phyloP scores from a whole-genome alignment of 2,888 invertebrate genomes.

The Agriopis marginaria region DNA sequence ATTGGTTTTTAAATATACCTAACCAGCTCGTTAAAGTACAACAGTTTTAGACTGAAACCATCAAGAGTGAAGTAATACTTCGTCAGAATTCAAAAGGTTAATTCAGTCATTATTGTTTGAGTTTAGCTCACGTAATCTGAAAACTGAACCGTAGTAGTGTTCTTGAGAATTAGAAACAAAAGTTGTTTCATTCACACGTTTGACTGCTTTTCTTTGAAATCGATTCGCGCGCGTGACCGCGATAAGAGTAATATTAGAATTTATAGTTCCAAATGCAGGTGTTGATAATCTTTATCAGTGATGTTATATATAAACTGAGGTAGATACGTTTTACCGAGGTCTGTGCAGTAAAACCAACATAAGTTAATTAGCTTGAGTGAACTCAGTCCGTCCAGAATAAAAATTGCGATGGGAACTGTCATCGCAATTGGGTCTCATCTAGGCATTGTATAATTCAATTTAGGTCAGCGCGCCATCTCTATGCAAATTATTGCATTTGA shows the following conservation, averaged over 20 bases:
- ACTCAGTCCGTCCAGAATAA: too few relatives aligned
- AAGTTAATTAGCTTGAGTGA: too few relatives aligned
- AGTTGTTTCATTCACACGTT: conserved; percentile 23
- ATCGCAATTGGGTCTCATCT: too few relatives aligned
- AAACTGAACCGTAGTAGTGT: conserved; percentile 36
- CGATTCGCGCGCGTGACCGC: neutral
- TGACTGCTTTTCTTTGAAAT: conserved; percentile 7
- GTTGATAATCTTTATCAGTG: too few relatives aligned
- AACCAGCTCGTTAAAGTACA: neutral
- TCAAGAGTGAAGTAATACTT: conserved; percentile 34
- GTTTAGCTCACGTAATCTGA: conserved; percentile 39
- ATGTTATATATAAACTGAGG: too few relatives aligned
- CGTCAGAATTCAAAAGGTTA: conserved; percentile 32
- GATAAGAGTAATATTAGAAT: neutral
- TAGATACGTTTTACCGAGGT: too few relatives aligned
- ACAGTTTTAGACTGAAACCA: conserved; percentile 29
- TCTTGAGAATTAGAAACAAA: conserved; percentile 24
- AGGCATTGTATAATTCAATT: too few relatives aligned
- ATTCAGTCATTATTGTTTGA: conserved; percentile 40
- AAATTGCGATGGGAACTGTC: too few relatives aligned
- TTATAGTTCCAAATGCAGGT: neutral
- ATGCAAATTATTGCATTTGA: neutral
- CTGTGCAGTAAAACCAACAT: too few relatives aligned
- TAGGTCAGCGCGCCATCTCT: neutral
- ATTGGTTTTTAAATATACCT: too few relatives aligned